Conservation (phyloP, 2,888 invertebrate species). For the Tipula lateralis region DNA sequence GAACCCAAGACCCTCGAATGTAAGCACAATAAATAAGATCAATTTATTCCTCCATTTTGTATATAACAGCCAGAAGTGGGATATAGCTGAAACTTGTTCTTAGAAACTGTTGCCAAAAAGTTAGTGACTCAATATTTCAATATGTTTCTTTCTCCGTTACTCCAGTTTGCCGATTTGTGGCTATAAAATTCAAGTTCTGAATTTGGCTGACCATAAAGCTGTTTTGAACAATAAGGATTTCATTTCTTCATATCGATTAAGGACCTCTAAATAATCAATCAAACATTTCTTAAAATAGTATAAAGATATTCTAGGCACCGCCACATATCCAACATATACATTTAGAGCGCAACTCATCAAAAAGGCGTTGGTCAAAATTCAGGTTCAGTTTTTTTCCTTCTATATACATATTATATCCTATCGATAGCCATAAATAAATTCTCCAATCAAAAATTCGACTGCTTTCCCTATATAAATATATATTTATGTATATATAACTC, state of each 20-base stretch:
- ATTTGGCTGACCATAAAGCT: no score
- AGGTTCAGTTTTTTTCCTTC: neutral
- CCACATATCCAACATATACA: neutral
- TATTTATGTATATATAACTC: neutral
- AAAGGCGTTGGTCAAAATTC: neutral
- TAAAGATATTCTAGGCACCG: neutral
- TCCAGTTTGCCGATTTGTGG: no score
- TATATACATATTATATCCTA: neutral
- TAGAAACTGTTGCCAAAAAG: no score
- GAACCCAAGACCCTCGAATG: no score
- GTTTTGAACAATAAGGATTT: no score
- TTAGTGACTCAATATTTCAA: no score
- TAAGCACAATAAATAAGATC: no score
- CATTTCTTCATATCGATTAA: neutral
- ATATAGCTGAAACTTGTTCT: no score
- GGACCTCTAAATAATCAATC: neutral
- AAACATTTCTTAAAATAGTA: neutral
- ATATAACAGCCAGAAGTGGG: no score
- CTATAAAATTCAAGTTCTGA: no score
- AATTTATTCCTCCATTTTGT: no score
- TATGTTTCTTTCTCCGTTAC: no score
- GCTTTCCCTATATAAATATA: neutral
- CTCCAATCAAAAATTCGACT: slow-evolving; percentile 19
- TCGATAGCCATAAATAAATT: slow-evolving; percentile 24
- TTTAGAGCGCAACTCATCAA: slow-evolving; percentile 24